Evolutionary conservation across 2,797 vertebrate species (phyloP).

Genomic region (Diplodus puntazzo): DNA sequence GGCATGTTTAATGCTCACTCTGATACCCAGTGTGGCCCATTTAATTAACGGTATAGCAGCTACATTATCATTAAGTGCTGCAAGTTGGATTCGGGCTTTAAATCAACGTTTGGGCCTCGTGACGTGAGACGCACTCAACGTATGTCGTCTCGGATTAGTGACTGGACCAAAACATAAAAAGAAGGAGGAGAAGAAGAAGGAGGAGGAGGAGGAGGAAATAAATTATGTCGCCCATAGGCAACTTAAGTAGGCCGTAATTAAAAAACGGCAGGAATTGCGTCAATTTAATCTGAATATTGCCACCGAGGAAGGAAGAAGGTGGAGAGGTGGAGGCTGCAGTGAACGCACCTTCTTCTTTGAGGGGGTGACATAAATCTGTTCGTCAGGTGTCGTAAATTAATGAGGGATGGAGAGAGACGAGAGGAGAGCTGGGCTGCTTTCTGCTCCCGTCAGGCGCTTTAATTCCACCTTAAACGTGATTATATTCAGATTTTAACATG

Average conservation of each 20-base stretch:
- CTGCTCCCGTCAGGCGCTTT: conserved; percentile 16
- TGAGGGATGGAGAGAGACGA: conserved; percentile 22
- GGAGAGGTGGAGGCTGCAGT: conserved; percentile 13
- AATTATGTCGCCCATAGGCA: conserved; percentile 76
- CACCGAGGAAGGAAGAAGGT: conserved; percentile 21
- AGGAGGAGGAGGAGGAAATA: conserved; percentile 53
- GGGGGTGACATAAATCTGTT: conserved; percentile 44
- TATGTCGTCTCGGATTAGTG: conserved; percentile 74
- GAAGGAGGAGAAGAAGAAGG: too few relatives aligned
- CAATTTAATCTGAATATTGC: conserved; percentile 77
- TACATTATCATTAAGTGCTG: conserved; percentile 78
- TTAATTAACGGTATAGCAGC: conserved; percentile 76
- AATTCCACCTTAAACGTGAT: background rate
- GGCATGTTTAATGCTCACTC: conserved; percentile 70
- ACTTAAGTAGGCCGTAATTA: conserved; percentile 80
- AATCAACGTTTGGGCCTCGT: conserved; percentile 75
- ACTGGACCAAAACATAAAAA: conserved; percentile 41
- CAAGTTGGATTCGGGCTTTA: conserved; percentile 72
- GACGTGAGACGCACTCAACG: conserved; percentile 68
- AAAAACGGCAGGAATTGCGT: conserved; percentile 74
- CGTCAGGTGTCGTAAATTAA: conserved; percentile 56
- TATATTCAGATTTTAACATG: conserved; percentile 1
- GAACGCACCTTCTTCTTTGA: background rate
- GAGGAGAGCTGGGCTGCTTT: conserved; percentile 38
- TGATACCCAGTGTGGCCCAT: conserved; percentile 67